phyloP scores from a whole-genome alignment of 2,888 invertebrate genomes.

The Rotaria sp. region DNA sequence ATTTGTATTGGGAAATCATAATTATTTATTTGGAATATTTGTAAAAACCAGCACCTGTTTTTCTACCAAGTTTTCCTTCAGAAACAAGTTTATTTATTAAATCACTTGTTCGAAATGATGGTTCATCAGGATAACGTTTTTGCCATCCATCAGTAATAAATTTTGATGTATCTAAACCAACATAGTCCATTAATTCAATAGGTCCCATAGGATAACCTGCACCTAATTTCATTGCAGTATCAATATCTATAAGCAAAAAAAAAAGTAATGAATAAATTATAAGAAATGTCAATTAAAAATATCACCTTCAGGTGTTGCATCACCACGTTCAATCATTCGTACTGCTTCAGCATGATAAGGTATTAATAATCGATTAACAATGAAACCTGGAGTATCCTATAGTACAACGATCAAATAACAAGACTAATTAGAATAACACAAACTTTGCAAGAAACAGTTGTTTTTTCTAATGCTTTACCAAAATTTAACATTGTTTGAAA shows the following conservation, averaged over 20 bases:
- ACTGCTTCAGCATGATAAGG: constrained; percentile 76
- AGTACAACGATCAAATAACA: too few species aligned
- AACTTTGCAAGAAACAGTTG: constrained; percentile 71
- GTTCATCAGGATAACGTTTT: constrained; percentile 66
- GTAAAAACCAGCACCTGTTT: constrained; percentile 77
- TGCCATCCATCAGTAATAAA: constrained; percentile 73
- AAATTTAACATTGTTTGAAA: constrained; percentile 68
- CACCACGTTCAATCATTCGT: constrained; percentile 71
- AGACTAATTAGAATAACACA: background rate
- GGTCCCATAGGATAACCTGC: constrained; percentile 80
- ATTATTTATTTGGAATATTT: constrained; percentile 59
- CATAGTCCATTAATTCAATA: constrained; percentile 73
- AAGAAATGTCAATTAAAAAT: too few species aligned
- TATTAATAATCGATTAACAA: constrained; percentile 76
- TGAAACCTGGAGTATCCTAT: constrained; percentile 77
- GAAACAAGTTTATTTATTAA: constrained; percentile 65
- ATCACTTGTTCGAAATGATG: constrained; percentile 61
- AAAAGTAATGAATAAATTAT: too few species aligned
- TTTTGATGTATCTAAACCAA: constrained; percentile 71
- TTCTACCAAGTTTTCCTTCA: constrained; percentile 71
- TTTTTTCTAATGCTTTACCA: constrained; percentile 74
- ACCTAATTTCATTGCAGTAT: constrained; percentile 80
- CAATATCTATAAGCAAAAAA: constrained; percentile 63
- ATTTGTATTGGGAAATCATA: background rate
- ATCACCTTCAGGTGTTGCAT: constrained; percentile 39